Percentiles rank a stretch among this genome's conserved stretches.
Evolutionary conservation across 2,888 invertebrate species (phyloP).

Genomic region (Plutella xylostella): DNA sequence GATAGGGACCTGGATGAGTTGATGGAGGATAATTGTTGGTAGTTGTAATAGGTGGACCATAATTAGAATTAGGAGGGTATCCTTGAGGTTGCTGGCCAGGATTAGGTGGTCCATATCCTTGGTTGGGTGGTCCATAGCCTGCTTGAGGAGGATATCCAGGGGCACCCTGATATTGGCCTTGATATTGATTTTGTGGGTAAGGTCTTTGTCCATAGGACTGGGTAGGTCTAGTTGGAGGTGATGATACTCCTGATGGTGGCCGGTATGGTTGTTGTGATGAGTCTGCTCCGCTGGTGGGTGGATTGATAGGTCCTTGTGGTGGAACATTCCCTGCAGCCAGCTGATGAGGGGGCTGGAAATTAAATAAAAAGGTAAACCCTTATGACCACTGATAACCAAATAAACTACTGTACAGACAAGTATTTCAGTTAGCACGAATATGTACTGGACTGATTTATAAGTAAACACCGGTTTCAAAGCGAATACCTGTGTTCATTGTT

Average conservation of each 20-base stretch:
- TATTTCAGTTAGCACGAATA: neutral
- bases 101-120: conserved; percentile 74
- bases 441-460: neutral
- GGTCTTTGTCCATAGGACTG: conserved; percentile 77
- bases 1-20: conserved; percentile 56
- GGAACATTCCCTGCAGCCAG: conserved; percentile 63
- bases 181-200: conserved; percentile 76
- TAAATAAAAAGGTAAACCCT: conserved; percentile 16
- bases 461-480: neutral
- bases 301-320: conserved; percentile 48
- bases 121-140: conserved; percentile 75
- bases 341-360: conserved; percentile 69
- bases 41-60: conserved; percentile 73
- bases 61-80: conserved; percentile 73
- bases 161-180: conserved; percentile 68
- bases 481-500: neutral
- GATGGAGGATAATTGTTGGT: conserved; percentile 70
- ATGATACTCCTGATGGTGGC: conserved; percentile 59
- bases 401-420: too few relatives aligned
- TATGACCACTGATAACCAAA: too few relatives aligned
- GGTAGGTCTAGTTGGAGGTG: conserved; percentile 71
- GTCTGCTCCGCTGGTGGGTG: conserved; percentile 47
- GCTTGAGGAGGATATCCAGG: conserved; percentile 76
- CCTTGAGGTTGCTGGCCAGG: conserved; percentile 73
- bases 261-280: conserved; percentile 61